Conservation (phyloP, 2,113 vertebrate species). For the Hippocampus comes region DNA sequence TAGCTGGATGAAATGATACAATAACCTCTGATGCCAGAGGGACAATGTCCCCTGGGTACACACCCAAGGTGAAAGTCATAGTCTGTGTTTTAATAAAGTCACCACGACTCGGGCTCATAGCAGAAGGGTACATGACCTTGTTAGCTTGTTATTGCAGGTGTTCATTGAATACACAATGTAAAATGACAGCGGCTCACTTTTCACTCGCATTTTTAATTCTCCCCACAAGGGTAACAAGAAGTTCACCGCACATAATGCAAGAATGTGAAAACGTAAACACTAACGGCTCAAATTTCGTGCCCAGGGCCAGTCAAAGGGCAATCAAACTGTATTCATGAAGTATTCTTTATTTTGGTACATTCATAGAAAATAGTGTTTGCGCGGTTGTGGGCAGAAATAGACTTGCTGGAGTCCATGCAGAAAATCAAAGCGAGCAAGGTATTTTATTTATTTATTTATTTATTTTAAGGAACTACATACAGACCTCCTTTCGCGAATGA, state of each 20-base stretch:
- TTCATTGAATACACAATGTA: background rate
- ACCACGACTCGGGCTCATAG: background rate
- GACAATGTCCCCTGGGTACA: slow-evolving; percentile 35
- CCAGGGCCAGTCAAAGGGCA: no score
- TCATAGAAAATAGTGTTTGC: no score
- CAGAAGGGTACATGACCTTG: slow-evolving; percentile 24
- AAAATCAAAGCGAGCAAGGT: no score
- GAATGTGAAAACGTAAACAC: background rate
- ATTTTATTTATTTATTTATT: no score
- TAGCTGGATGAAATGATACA: slow-evolving; percentile 50
- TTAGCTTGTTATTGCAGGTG: background rate
- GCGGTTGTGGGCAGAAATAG: background rate
- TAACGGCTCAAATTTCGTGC: no score
- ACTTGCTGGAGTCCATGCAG: no score
- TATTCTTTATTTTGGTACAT: no score
- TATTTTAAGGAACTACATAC: no score
- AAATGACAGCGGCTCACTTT: background rate
- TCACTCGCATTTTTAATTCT: background rate
- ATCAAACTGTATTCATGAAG: no score
- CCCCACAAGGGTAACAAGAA: no score
- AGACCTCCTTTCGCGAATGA: no score
- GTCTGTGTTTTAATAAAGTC: slow-evolving; percentile 46
- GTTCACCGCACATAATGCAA: no score
- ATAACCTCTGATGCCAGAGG: slow-evolving; percentile 34
- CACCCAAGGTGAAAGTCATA: slow-evolving; percentile 53